Percentiles rank a stretch among this genome's conserved stretches.
Evolutionary conservation across 2,113 vertebrate species (phyloP).

Genomic region (Calyptommatus sinebrachiatus): DNA sequence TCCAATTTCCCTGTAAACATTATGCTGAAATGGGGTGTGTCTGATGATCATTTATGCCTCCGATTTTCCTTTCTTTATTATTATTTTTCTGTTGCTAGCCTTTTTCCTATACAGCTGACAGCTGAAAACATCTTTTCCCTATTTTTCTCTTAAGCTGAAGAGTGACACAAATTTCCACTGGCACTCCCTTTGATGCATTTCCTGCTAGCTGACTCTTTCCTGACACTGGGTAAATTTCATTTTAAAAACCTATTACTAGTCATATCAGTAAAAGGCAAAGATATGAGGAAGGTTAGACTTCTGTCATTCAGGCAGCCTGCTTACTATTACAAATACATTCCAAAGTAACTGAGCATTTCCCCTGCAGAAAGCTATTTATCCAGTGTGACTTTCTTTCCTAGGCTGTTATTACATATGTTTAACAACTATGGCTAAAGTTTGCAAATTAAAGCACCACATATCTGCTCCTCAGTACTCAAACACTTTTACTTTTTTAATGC

Average conservation of each 20-base stretch:
- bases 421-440: neutral
- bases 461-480: neutral
- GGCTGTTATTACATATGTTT: accelerated
- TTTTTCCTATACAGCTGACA: neutral
- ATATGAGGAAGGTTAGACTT: neutral
- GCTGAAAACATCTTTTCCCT: neutral
- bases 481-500: too few relatives aligned
- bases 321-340: conserved; percentile 13
- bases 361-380: neutral
- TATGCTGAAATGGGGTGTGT: neutral
- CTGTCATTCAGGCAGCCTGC: neutral
- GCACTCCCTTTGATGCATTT: neutral
- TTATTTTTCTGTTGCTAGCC: neutral
- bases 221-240: neutral
- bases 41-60: neutral
- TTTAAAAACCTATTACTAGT: neutral
- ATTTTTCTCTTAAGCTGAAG: neutral
- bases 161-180: neutral
- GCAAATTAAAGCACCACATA: neutral
- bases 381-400: neutral
- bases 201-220: neutral
- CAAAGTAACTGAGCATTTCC: neutral
- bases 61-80: too few relatives aligned
- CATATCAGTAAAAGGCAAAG: neutral
- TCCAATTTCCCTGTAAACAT: neutral